Evolutionary conservation across 2,888 invertebrate species (phyloP), one percentile per base, ranked within the genome.

Genomic region (Watsonalla binaria): DNA sequence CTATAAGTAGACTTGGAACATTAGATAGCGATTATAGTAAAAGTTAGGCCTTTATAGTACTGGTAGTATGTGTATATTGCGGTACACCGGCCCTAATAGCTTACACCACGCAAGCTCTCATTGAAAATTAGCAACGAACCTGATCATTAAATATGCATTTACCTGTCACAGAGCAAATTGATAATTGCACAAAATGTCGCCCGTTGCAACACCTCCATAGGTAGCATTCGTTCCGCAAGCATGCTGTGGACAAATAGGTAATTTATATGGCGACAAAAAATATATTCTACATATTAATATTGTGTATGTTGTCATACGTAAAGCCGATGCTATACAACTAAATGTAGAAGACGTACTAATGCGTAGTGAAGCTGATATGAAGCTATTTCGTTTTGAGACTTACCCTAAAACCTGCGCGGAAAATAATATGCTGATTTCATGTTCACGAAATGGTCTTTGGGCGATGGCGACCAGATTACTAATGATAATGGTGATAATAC

Each of bases 71-170:
- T 42, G 9, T 42, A 11, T 11, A 42, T 11, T 42, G 11, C 42
- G 42, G 42, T 11, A 11, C 11, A 11, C 5, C 42, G 42, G 11
- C 42, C 42, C 42, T 42, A 11, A 42, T 42, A 8, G 42, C 42
- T 42, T 11, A 13, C 8, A 34, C 49, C 49, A 49, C 37, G 49
- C 14, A 48, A n/a, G 35, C 46, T 34, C 47, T 49, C 56, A 63
- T 61, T 59, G 63, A 63, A 61, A 57, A 65, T 65, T 63, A 61
- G 61, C 57, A 53, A 65, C 58, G 53, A 47, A 58, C 56, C 55
- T 39, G 15, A n/a, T 51, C 58, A 56, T 57, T 50, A 55, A 61
- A 49, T 37, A 49, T 49, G 49, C 49, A 49, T 49, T 49, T 49
- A 15, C 37, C 39, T 37, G 49, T 59, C 59, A 57, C 55, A 61